phyloP scores from a whole-genome alignment of 2,888 invertebrate genomes.

The Rotaria magnacalcarata region DNA sequence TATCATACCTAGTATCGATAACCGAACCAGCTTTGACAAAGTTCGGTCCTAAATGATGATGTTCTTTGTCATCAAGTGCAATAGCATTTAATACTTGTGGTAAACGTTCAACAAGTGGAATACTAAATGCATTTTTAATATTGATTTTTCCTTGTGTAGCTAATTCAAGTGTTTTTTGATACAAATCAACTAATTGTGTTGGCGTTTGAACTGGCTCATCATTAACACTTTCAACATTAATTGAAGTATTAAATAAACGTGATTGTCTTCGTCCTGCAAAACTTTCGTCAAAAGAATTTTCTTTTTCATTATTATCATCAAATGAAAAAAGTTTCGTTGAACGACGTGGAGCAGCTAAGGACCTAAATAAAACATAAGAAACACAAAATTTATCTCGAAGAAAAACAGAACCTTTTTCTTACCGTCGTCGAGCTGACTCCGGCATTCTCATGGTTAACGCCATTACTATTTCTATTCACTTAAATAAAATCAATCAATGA shows the following conservation, averaged over 20 bases:
- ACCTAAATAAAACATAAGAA: background rate
- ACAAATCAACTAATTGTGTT: background rate
- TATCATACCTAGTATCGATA: slow-evolving; percentile 58
- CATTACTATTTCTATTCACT: no score
- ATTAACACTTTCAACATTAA: background rate
- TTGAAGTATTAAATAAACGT: background rate
- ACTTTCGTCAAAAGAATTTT: background rate
- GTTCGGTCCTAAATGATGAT: background rate
- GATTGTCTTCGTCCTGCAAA: background rate
- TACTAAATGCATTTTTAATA: slow-evolving; percentile 79
- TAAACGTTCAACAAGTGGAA: slow-evolving; percentile 80
- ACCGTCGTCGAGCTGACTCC: no score
- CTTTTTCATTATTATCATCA: background rate
- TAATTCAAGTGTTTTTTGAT: slow-evolving; percentile 18
- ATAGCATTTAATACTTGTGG: slow-evolving; percentile 67
- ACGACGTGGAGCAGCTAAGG: background rate
- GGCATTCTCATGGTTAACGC: no score
- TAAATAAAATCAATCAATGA: no score
- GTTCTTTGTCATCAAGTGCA: background rate
- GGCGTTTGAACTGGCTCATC: slow-evolving; percentile 6
- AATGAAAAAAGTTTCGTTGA: background rate
- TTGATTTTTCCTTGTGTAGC: slow-evolving; percentile 67
- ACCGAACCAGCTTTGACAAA: slow-evolving; percentile 50
- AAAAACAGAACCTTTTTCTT: no score
- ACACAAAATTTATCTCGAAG: no score